Evolutionary conservation across 2,797 vertebrate genomes (phyloP).

Genomic region (Pantherophis vulpinus): DNA sequence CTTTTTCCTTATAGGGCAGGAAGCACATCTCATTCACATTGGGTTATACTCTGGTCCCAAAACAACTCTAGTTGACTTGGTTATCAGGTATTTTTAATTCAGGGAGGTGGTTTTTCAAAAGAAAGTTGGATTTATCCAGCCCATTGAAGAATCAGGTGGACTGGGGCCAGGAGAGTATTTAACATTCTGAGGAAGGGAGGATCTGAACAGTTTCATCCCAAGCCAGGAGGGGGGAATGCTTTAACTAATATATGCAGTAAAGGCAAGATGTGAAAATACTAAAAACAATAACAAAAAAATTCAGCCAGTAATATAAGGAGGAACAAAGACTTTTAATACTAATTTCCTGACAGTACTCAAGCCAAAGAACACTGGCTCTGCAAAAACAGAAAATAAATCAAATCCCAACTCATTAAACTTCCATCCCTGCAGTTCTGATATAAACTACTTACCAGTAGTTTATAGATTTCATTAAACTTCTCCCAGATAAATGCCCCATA

Average conservation of each 20-base stretch:
- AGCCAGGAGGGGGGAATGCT: neutral
- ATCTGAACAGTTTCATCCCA: neutral
- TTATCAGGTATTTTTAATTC: slow-evolving; percentile 3
- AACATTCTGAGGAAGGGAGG: slow-evolving; percentile 2
- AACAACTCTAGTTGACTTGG: neutral
- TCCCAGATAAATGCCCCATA: neutral
- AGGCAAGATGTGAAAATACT: neutral
- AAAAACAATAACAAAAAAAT: neutral
- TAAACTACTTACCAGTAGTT: neutral
- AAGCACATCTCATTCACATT: neutral
- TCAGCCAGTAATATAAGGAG: neutral
- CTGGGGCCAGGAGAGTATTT: neutral
- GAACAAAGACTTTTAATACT: neutral
- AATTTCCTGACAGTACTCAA: neutral
- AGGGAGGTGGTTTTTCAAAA: neutral
- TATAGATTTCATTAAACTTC: neutral
- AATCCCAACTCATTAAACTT: neutral
- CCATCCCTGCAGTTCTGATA: neutral
- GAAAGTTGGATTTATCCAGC: neutral
- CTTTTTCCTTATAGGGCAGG: neutral
- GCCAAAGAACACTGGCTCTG: slow-evolving; percentile 13
- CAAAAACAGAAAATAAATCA: neutral
- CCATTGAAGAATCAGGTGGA: neutral
- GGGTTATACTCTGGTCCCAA: neutral
- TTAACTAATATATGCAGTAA: neutral